Base-by-base conservation (phyloP, 2,888 invertebrate species). In the Eulithis testata region DNA sequence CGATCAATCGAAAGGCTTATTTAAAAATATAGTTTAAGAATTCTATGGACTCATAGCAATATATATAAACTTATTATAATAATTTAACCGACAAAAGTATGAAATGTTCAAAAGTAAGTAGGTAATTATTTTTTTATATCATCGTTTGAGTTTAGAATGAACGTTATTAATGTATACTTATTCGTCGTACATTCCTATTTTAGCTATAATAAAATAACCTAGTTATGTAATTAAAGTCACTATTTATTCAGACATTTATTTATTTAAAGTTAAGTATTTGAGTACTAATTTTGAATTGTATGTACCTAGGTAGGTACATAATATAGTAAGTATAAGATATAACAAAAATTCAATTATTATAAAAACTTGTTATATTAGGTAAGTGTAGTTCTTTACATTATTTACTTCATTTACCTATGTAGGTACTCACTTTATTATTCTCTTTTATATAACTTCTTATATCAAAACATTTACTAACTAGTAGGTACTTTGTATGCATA, bases 81-180 rank as follows among this genome's bases (percentile, higher is more conserved):
- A 67, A 70, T 73, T 76, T 66, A 76, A 73, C 62, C 66, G 59
- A 71, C 66, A 68, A 72, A 2, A 66, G 63, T 67, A 66, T 66
- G 65, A 75, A 76, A 69, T 72, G 73, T 64, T 5, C 31, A 31
- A 73, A 68, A 59, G 73, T 21, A 21, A 73, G 70, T 21, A 21
- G 72, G 70, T 71, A 73, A 69, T 74, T 80, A 79, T 83, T 81
- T 82, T 83, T 81, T 72, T 82, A 80, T 69, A 73, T 73, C 73
- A 69, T 70, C 60, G 63, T 76, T 40, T 76, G 59, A 73, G 73
- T 76, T 80, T 75, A 59, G 68, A 36, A 73, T 73, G 71, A 76
- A 80, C 70, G 60, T 66, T 68, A n/a, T 76, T 74, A 73, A 69
- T 73, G 31, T 76, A 77, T 76, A 76, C 74, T 76, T 40, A 57